A percentile compares a stretch with the other conserved stretches of the same genome.
Evolutionary conservation across 2,888 invertebrate genomes (phyloP).

Genomic region (Ectobius pallidus): DNA sequence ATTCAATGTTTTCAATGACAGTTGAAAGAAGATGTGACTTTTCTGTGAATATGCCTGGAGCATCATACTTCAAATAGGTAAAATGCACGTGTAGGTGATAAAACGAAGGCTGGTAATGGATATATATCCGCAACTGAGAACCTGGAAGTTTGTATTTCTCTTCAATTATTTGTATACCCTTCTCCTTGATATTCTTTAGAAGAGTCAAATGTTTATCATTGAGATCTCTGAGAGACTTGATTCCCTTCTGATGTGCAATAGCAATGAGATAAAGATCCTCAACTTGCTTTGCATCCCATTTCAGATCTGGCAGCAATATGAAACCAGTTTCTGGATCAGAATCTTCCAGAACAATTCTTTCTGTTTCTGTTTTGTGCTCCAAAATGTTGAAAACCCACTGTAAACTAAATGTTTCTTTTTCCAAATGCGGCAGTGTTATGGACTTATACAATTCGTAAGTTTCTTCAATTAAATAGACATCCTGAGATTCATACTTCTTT

Average conservation of each 20-base stretch:
- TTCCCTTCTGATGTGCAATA: constrained; percentile 71
- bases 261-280: constrained; percentile 87
- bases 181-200: constrained; percentile 77
- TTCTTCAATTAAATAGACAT: constrained; percentile 79
- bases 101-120: constrained; percentile 97
- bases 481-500: constrained; percentile 79
- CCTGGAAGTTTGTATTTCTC: constrained; percentile 75
- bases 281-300: constrained; percentile 85
- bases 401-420: constrained; percentile 73
- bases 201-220: constrained; percentile 77
- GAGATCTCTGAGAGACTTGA: constrained; percentile 88
- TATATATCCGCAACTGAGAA: constrained; percentile 78
- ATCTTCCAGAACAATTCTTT: constrained; percentile 86
- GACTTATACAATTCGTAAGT: constrained; percentile 80
- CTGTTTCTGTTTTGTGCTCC: constrained; percentile 87
- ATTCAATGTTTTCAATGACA: constrained; percentile 89
- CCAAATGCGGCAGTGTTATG: constrained; percentile 78
- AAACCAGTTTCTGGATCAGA: constrained; percentile 80
- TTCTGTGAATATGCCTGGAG: constrained; percentile 80
- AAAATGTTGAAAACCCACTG: constrained; percentile 98
- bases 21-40: constrained; percentile 86
- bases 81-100: constrained; percentile 97
- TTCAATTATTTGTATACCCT: constrained; percentile 74
- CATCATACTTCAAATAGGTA: constrained; percentile 77
- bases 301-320: constrained; percentile 89